These are phyloP conservation scores for Tadarida brasiliensis DNA, from an alignment of 2,797 vertebrate species.

Conservation along the genomic window DNA sequence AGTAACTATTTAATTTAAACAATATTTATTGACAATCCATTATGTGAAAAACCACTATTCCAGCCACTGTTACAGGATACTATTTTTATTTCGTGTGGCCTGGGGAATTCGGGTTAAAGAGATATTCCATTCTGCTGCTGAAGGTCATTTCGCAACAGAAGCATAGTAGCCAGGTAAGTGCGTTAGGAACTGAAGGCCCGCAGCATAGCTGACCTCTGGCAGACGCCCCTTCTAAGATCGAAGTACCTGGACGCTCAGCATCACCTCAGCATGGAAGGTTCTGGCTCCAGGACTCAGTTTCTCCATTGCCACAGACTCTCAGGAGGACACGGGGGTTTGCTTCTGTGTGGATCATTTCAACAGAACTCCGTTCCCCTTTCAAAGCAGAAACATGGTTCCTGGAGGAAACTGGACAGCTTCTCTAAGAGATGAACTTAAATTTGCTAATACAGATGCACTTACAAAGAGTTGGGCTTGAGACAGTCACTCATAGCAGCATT, in stretches of 20 bases:
- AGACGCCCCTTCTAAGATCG: not conserved
- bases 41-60: not conserved
- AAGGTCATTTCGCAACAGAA: constrained; percentile 5
- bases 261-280: not conserved
- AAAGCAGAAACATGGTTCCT: constrained; percentile 44
- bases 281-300: not conserved
- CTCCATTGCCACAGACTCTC: not conserved
- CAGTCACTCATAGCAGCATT: constrained; percentile 71
- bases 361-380: constrained; percentile 68
- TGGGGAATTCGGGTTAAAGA: constrained; percentile 51
- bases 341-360: constrained; percentile 6
- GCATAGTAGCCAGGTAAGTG: not conserved
- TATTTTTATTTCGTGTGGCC: constrained; percentile 24
- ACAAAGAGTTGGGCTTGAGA: constrained; percentile 77
- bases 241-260: not conserved
- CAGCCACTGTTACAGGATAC: not conserved
- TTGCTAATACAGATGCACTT: constrained; percentile 73
- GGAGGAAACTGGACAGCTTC: constrained; percentile 58
- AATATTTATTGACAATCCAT: not conserved
- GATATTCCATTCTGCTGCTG: not conserved
- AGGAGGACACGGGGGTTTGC: not conserved
- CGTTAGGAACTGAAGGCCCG: not conserved
- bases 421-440: constrained; percentile 72
- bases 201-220: not conserved
- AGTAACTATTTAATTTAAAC: constrained; percentile 10